Evolutionary conservation across 2,888 invertebrate species (phyloP), one percentile per base, ranked within the genome.

Genomic region (Watsonalla cultraria): DNA sequence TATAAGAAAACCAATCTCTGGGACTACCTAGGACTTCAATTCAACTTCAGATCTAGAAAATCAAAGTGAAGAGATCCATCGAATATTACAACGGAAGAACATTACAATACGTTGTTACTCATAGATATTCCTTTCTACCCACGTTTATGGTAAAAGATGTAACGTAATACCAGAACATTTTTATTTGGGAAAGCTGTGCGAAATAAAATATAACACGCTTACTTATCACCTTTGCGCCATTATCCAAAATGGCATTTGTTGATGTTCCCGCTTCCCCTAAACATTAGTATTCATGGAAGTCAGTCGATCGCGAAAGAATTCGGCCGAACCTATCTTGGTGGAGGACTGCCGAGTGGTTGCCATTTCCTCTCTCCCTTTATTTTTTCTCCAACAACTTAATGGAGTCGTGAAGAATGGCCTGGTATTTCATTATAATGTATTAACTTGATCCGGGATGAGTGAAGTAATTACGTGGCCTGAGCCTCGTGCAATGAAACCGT

Each of bases 271-370:
- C 64, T 70, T 72, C 76, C 80, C 78, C 79, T 61, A 63, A 62
- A 72, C 84, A 89, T 89, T 89, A 90, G 89, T 87, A 90, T 90
- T 88, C 90, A 90, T 87, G 82, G 82, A 84, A 87, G 82, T 84
- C 84, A 84, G 78, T 84, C 88, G 85, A 87, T 89, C 80, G 87
- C 83, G 86, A 84, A 86, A 86, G 84, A 85, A 86, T 86, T 85
- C 83, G 82, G 75, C 80, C 77, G 72, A 79, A 74, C 82, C 81
- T 75, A 80, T 82, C 81, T 80, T 82, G 83, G 83, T 81, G 81
- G 77, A 79, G 79, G 82, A 80, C 80, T 72, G 72, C 76, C 80
- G 82, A 87, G 86, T 86, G 85, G 82, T 80, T 79, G 80, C 84
- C 82, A 82, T 88, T 86, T 86, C 82, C 85, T 80, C 65, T 74